A percentile compares a stretch with the other conserved stretches of the same genome.
Evolutionary conservation across 1,140 invertebrate genomes (phyloP).

Genomic region (Neodiprion lecontei): DNA sequence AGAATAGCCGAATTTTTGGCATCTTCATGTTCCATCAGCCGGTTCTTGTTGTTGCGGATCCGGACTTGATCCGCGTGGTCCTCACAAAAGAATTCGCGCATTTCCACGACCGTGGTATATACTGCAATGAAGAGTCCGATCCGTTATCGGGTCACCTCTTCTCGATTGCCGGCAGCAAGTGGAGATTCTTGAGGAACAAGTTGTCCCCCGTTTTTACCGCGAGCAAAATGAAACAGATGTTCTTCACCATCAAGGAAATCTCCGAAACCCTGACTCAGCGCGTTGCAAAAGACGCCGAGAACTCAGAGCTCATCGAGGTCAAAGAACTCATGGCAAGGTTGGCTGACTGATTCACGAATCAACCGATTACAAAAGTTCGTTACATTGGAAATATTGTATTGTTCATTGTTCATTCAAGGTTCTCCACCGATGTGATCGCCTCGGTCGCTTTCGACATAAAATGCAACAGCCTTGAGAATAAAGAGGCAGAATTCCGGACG

Average conservation of each 20-base stretch:
- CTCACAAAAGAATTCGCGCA: conserved; percentile 59
- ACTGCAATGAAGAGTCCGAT: conserved; percentile 60
- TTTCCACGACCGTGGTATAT: conserved; percentile 58
- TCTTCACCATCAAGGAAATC: conserved; percentile 55
- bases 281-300: conserved; percentile 34
- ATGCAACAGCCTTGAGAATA: conserved; percentile 61
- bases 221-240: conserved; percentile 66
- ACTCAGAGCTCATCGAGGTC: conserved; percentile 40
- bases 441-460: conserved; percentile 66
- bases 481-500: conserved; percentile 37
- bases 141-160: conserved; percentile 64
- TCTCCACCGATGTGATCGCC: conserved; percentile 67
- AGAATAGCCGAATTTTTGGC: conserved; percentile 41
- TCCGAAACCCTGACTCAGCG: conserved; percentile 48
- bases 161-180: conserved; percentile 53
- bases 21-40: conserved; percentile 61
- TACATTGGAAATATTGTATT: conserved; percentile 34
- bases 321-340: conserved; percentile 61
- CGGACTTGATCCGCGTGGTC: conserved; percentile 58
- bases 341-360: neutral
- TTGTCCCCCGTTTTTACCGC: conserved; percentile 66
- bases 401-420: conserved; percentile 47
- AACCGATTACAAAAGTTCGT: conserved; percentile 34
- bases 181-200: conserved; percentile 61
- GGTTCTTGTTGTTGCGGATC: conserved; percentile 57